phyloP scores from a whole-genome alignment of 2,888 invertebrate genomes.

The Osedax frankpressi region DNA sequence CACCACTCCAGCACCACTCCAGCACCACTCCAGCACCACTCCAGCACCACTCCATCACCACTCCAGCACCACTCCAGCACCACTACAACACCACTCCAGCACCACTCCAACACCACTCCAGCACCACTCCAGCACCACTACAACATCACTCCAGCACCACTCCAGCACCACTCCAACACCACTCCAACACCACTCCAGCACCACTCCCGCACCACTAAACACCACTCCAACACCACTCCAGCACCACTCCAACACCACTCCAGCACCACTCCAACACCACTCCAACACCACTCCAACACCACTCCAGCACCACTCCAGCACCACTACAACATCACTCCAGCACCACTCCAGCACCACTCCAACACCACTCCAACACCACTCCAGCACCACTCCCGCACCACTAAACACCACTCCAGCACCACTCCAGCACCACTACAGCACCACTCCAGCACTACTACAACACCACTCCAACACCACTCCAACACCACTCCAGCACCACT shows the following conservation, averaged over 20 bases:
- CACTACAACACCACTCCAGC: not conserved
- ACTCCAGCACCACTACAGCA: not conserved
- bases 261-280: not conserved
- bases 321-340: not conserved
- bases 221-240: not conserved
- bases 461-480: not conserved
- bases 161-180: not conserved
- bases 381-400: not conserved
- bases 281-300: not conserved
- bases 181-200: not conserved
- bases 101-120: not conserved
- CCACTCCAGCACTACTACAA: not conserved
- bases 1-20: not conserved
- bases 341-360: not conserved
- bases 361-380: not conserved
- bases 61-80: not conserved
- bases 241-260: not conserved
- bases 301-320: not conserved
- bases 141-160: not conserved
- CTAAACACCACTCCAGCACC: not conserved
- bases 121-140: not conserved
- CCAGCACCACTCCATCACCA: not conserved
- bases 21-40: not conserved
- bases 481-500: not conserved
- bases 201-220: not conserved